phyloP scores from a whole-genome alignment of 2,797 vertebrate species.

The Babyrousa celebensis region DNA sequence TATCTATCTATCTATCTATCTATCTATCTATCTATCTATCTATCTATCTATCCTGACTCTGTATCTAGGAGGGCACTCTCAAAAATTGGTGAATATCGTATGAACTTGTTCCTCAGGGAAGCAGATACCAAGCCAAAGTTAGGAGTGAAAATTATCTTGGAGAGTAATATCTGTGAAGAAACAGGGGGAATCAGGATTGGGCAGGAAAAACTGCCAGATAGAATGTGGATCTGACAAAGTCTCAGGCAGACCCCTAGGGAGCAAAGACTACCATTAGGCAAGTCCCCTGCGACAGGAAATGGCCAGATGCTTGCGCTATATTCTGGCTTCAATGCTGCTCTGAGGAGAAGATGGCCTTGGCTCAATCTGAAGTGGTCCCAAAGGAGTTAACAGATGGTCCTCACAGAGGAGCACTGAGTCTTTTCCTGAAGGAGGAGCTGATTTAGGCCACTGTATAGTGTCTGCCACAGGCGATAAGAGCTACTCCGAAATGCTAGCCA shows the following conservation, averaged over 20 bases:
- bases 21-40: background rate
- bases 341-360: background rate
- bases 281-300: background rate
- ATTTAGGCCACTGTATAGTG: background rate
- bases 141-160: conserved; percentile 18
- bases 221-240: background rate
- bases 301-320: background rate
- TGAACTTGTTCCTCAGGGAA: background rate
- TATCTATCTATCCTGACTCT: background rate
- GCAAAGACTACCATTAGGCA: background rate
- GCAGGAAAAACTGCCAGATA: background rate
- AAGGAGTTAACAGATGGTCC: background rate
- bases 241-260: background rate
- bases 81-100: background rate
- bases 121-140: background rate
- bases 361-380: background rate
- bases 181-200: background rate
- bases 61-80: background rate
- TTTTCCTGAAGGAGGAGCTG: background rate
- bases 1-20: no score
- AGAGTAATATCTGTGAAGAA: background rate
- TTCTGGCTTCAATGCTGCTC: background rate
- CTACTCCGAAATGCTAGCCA: background rate
- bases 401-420: background rate
- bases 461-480: background rate